Base-by-base conservation (phyloP, 2,113 vertebrate genomes). In the Andinoacara biseriatus region DNA sequence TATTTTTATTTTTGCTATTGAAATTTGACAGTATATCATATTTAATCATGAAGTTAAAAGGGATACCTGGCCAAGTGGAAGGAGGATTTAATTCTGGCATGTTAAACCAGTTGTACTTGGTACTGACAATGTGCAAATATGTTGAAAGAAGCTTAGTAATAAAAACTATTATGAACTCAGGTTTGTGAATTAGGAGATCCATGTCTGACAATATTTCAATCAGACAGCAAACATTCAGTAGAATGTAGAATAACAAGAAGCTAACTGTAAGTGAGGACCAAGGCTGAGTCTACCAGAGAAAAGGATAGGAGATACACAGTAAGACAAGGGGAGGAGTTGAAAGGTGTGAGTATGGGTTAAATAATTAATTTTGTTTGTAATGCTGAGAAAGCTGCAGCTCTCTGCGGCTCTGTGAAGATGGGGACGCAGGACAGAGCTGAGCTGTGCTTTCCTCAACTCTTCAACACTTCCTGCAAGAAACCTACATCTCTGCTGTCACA, bases 381-480 rank as follows among this genome's bases (percentile, higher is more conserved):
- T 18, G 59, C 7, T 24, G 18, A 1, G 2, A 58, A 59, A 67
- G 38, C 40, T 76, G 61, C 56, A 60, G 18, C 13, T 60, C 0
- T 79, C 56, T 35, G 22, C 22, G n/a, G 29, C 5, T 31, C 10
- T 72, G 17, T 69, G 56, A 40, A 43, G 59, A 84, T 80, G 81
- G 43, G 38, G 29, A 7, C 4, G 13, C 13, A 57, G n/a, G 62
- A 62, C 1, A 29, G 5, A 26, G 58, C 33, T 10, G 58, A 74
- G 20, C 78, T 85, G 60, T 88, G 82, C 61, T 88, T 85, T 58
- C 79, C 86, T 59, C 15, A 40, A 3, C 65, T 82, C 26, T 43
- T 60, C n/a, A 86, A 86, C 38, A 65, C 8, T 18, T 86, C 85
- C 65, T 86, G 85, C 67, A 83, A 1, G 43, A 87, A 61, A 35